phyloP scores from a whole-genome alignment of 2,113 vertebrate species.

The Syrrhaptes paradoxus region DNA sequence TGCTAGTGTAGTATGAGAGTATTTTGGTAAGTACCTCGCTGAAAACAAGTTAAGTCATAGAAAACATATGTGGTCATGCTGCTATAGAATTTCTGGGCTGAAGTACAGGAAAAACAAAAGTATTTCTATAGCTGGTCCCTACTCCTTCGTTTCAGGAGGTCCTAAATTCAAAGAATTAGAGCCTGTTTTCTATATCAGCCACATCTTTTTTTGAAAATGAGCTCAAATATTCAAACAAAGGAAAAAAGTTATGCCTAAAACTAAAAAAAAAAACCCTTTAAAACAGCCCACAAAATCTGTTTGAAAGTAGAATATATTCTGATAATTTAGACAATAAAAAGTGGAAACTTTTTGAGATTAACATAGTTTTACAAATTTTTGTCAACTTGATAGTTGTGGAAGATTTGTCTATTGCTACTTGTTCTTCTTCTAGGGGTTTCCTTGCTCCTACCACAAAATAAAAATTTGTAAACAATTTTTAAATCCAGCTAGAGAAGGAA shows the following conservation, averaged over 20 bases:
- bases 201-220: background rate
- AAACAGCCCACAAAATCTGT: background rate
- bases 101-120: background rate
- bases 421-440: background rate
- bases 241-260: background rate
- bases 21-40: fast-evolving
- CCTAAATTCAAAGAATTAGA: background rate
- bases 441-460: background rate
- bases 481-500: background rate
- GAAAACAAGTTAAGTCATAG: background rate
- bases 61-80: background rate
- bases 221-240: background rate
- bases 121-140: background rate
- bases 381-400: background rate
- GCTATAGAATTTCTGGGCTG: background rate
- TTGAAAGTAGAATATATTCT: background rate
- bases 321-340: background rate
- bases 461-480: background rate
- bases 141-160: background rate
- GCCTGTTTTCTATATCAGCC: background rate
- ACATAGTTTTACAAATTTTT: background rate
- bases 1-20: background rate
- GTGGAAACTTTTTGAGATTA: background rate
- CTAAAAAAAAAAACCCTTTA: background rate
- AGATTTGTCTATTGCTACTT: background rate